Conservation (phyloP, 2,113 vertebrate genomes). For the Deroptyus accipitrinus region DNA sequence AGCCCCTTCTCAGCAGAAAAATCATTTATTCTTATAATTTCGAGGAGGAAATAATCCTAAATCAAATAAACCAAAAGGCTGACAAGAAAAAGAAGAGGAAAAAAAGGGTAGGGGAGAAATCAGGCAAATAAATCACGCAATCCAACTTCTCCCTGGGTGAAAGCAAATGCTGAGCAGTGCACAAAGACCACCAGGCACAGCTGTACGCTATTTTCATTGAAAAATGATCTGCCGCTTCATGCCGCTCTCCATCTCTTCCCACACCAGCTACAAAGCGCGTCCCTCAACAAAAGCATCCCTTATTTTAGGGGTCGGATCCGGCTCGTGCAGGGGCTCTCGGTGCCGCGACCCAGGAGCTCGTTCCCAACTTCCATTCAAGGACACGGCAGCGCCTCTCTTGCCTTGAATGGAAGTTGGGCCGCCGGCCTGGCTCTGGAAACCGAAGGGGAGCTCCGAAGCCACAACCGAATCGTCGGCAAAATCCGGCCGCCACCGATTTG, state of each 20-base stretch:
- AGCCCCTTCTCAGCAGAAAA: background rate
- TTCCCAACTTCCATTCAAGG: slow-evolving; percentile 52
- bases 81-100: background rate
- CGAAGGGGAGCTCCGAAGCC: background rate
- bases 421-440: background rate
- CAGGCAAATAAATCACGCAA: background rate
- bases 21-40: background rate
- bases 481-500: background rate
- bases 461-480: background rate
- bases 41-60: background rate
- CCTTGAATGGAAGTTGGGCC: slow-evolving; percentile 31
- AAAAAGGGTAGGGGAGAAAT: background rate
- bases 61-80: background rate
- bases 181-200: slow-evolving; percentile 59
- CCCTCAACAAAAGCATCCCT: slow-evolving; percentile 43
- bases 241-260: slow-evolving; percentile 36
- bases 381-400: background rate
- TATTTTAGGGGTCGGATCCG: background rate
- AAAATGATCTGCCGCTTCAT: slow-evolving; percentile 37
- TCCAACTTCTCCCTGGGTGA: slow-evolving; percentile 38
- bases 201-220: slow-evolving; percentile 55
- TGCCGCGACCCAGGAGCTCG: background rate
- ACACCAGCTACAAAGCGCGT: background rate
- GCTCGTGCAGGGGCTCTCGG: background rate
- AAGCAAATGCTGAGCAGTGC: slow-evolving; percentile 55